Evolutionary conservation across 1,140 invertebrate genomes (phyloP).

Genomic region (Bombus breviceps): DNA sequence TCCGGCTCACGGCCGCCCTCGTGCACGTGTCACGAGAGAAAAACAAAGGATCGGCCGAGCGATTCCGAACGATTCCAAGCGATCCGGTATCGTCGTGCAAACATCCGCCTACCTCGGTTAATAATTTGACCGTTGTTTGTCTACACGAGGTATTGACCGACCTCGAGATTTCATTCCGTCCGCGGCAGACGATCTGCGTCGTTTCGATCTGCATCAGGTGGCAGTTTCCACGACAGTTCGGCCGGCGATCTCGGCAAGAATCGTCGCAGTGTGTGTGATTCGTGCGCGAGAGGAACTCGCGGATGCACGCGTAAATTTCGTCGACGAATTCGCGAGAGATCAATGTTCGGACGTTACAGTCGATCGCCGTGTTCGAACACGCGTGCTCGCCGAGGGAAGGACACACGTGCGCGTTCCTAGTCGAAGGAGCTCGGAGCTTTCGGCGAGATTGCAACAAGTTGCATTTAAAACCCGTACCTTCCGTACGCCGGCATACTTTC

Average conservation of each 20-base stretch:
- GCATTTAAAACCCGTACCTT: constrained; percentile 70
- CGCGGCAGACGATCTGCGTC: neutral
- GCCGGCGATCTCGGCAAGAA: no score
- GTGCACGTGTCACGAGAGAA: constrained; percentile 34
- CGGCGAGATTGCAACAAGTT: constrained; percentile 74
- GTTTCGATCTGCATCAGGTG: neutral
- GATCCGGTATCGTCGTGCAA: constrained; percentile 12
- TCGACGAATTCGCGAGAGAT: no score
- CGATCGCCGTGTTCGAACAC: neutral
- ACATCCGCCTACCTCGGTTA: constrained; percentile 4
- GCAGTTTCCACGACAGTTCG: no score
- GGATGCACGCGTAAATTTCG: no score
- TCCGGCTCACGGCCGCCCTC: no score
- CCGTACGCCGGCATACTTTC: constrained; percentile 55
- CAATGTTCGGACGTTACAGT: neutral
- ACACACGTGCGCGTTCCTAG: constrained; percentile 40
- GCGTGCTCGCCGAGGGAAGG: neutral
- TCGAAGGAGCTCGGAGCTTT: constrained; percentile 54
- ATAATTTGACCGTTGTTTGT: constrained; percentile 28
- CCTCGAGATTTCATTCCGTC: neutral
- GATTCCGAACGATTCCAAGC: neutral
- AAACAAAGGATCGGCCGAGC: constrained; percentile 22
- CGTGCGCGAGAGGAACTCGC: no score
- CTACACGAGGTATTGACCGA: neutral
- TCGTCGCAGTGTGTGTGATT: no score